A percentile compares a stretch with the other conserved stretches of the same genome.
Evolutionary conservation across 2,113 vertebrate genomes (phyloP).

Genomic region (Siniperca chuatsi): DNA sequence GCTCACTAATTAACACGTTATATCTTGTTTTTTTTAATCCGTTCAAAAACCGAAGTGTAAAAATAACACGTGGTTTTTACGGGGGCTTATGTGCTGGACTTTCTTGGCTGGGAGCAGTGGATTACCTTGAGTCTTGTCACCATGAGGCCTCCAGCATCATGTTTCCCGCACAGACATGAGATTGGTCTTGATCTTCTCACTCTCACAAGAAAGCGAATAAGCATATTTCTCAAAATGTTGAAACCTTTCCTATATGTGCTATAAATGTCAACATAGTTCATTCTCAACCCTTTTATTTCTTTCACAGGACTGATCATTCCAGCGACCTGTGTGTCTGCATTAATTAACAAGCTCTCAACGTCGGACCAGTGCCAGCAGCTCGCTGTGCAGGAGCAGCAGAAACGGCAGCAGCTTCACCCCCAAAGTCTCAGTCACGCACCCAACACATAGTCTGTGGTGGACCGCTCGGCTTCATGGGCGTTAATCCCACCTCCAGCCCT

Average conservation of each 20-base stretch:
- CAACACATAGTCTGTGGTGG: slow-evolving; percentile 79
- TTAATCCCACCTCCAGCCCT: slow-evolving; percentile 17
- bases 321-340: slow-evolving; percentile 92
- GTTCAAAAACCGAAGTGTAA: background rate
- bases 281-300: background rate
- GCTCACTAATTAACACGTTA: background rate
- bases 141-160: background rate
- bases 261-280: background rate
- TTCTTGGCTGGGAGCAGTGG: background rate
- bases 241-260: background rate
- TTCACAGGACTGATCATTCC: slow-evolving; percentile 96
- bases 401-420: slow-evolving; percentile 98
- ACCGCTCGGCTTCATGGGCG: background rate
- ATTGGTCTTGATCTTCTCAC: background rate
- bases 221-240: background rate
- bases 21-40: background rate
- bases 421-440: slow-evolving; percentile 93
- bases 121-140: background rate
- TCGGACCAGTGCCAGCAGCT: slow-evolving; percentile 98
- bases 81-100: background rate
- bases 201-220: background rate
- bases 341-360: slow-evolving; percentile 95
- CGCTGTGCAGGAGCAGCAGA: slow-evolving; percentile 96
- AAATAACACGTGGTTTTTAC: background rate
- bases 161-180: background rate